Evolutionary conservation across 2,888 invertebrate species (phyloP), one percentile per base, ranked within the genome.

Genomic region (Oscheius sp.): DNA sequence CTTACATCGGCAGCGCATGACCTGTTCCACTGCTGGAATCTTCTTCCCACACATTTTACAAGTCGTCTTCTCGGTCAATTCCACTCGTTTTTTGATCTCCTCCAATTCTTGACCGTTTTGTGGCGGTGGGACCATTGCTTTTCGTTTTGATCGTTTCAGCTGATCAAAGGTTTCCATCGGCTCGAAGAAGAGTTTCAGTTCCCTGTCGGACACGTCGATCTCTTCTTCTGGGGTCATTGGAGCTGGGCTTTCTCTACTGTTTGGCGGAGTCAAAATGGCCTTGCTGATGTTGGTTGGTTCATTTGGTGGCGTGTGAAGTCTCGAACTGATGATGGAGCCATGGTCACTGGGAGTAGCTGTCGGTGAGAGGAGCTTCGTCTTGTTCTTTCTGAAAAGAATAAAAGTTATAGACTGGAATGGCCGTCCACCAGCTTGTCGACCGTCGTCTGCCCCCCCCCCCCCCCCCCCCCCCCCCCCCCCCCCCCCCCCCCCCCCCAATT

Each of bases 171-270:
- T 76, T 53, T 84, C 83, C 9, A 79, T 75, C 29, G 80, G 80
- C 41, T 83, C 81, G 71, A 81, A 83, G 63, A 76, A 83, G 35
- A 79, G 35, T 45, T 79, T 81, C 35, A 82, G 69, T 68, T 84
- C 83, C 69, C 82, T 84, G 27, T 77, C 79, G 9, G 81, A 80
- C n/a, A 81, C 70, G 16, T 73, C 74, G 18, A 41, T 18, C 1
- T 63, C 63, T 25, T 63, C 63, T 35, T 35, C 35, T 9, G 35
- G 9, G n/a, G n/a, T n/a, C n/a, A n/a, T n/a, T n/a, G n/a, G n/a
- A 12, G 18, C 23, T 3, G 27, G 21, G 2, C 12, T 27, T 12
- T 27, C 35, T 1, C 5, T 49, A n/a, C 58, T 58, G n/a, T 13
- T 13, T 9, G n/a, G 1, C 25, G 25, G 58, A 9, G 35, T 35